phyloP scores from a whole-genome alignment of 35 echinoderm and acorn worm genomes.

The Nesometra sesokonis region DNA sequence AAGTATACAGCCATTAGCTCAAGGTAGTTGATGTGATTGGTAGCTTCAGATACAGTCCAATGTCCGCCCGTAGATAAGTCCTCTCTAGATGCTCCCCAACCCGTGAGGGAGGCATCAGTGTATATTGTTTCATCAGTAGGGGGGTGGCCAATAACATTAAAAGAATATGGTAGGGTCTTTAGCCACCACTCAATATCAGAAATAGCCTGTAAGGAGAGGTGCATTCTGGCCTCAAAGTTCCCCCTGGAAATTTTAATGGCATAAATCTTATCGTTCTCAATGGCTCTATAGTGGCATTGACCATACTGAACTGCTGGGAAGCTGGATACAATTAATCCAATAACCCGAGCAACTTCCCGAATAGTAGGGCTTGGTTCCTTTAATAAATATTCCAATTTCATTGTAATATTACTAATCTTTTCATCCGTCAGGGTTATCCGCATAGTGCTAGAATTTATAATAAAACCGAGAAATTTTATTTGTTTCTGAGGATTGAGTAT shows the following conservation, averaged over 20 bases:
- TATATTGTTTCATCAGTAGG: background rate
- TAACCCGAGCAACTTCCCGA: background rate
- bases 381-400: too few species aligned
- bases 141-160: background rate
- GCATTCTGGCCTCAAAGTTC: background rate
- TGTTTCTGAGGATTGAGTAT: too few species aligned
- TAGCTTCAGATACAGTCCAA: background rate
- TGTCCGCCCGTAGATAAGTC: background rate
- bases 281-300: background rate
- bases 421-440: background rate
- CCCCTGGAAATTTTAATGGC: background rate
- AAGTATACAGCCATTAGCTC: background rate
- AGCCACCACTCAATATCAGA: background rate
- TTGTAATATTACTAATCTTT: background rate
- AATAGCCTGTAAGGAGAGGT: background rate
- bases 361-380: background rate
- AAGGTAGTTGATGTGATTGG: background rate
- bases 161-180: background rate
- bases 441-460: background rate
- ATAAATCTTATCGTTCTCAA: background rate
- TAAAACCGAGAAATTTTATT: too few species aligned
- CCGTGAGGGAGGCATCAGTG: background rate
- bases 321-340: background rate
- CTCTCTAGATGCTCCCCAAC: background rate
- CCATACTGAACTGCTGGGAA: background rate